Evolutionary conservation across 2,113 vertebrate genomes (phyloP), one percentile per base, ranked within the genome.

Genomic region (Platanista minor): DNA sequence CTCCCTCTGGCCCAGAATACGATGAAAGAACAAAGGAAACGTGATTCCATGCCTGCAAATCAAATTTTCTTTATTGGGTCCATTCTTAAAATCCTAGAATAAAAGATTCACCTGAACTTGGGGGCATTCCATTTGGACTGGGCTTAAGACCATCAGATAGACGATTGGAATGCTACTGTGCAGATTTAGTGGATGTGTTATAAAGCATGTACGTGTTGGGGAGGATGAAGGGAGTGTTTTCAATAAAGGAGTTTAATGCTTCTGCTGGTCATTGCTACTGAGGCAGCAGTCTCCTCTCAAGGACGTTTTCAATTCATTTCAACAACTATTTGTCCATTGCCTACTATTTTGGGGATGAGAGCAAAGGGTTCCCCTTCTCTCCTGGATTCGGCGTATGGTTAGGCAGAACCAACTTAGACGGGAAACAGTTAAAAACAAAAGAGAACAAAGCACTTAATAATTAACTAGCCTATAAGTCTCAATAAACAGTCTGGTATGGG

Each of bases 11-110:
- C 97, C 52, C 49, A 72, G 80, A 97, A 96, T 96, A 94, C 96
- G 93, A 96, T 98, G 96, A 98, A 97, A 96, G 54, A 95, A 97
- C 93, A 96, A 91, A 96, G 94, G n/a, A 96, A 98, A 98, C 95
- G 96, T 97, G 94, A 97, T 97, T 97, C 67, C 29, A 43, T 90
- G 87, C 61, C 89, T 90, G 23, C 87, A 95, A 97, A 98, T 97
- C 89, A 59, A 82, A 96, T 97, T 97, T 96, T 92, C 95, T 96
- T 97, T 98, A 98, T 98, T 98, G 95, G 91, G 96, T 61, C 92
- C 94, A 97, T 96, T 98, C 97, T 92, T 86, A 85, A 98, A 98
- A 86, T 96, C 61, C 46, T 95, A 29, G 67, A 96, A 84, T 57
- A 59, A 69, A 75, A 96, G 78, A 61, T 88, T 98, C 84, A 87